Conservation (phyloP, 2,113 vertebrate species). For the Macrotis lagotis region DNA sequence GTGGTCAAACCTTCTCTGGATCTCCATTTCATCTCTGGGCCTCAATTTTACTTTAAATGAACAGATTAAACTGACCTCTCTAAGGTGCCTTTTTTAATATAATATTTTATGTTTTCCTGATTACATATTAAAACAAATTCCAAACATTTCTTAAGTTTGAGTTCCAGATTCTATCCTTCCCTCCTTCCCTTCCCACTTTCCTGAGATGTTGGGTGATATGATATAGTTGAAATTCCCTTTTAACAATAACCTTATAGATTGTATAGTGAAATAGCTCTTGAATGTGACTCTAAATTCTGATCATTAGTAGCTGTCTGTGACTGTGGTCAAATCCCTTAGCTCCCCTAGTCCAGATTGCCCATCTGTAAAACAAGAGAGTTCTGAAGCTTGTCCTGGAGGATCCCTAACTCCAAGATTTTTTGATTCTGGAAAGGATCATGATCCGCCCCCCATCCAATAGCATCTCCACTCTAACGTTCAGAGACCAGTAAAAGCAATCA, state of each 20-base stretch:
- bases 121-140: no score
- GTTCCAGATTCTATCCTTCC: no score
- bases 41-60: not conserved
- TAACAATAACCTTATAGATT: not conserved
- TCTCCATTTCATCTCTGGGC: no score
- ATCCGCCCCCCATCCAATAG: not conserved
- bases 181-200: no score
- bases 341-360: not conserved
- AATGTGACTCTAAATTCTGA: not conserved
- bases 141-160: no score
- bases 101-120: not conserved
- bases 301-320: not conserved
- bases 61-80: not conserved
- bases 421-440: not conserved
- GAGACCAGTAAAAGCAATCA: not conserved
- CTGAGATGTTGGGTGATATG: no score
- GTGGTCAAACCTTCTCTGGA: not conserved
- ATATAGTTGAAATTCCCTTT: no score
- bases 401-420: not conserved
- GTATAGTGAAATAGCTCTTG: not conserved
- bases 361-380: not conserved
- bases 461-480: not conserved
- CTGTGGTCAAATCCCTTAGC: not conserved
- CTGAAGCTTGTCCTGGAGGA: not conserved
- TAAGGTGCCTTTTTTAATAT: not conserved